phyloP scores from a whole-genome alignment of 30 jellyfish, hydroid and myxozoan species.

The Nemopilema nomurai region DNA sequence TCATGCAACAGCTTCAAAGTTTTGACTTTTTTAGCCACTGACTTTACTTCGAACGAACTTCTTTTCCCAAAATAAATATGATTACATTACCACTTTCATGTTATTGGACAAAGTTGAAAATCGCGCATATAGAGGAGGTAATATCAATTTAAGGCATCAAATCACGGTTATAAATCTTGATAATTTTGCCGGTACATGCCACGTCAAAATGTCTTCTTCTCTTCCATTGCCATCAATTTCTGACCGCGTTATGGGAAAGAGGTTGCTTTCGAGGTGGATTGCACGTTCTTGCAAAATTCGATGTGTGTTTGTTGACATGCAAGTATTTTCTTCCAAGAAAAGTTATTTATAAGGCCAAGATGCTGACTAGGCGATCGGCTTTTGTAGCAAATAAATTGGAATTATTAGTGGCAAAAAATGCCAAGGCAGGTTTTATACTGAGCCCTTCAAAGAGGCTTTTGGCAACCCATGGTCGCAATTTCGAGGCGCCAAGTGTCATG shows the following conservation, averaged over 20 bases:
- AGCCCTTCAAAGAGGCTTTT: neutral
- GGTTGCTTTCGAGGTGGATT: neutral
- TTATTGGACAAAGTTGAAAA: too few relatives aligned
- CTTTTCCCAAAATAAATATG: too few relatives aligned
- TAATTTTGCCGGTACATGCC: neutral
- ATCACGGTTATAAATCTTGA: neutral
- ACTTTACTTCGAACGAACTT: too few relatives aligned
- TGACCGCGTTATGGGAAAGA: conserved; percentile 21
- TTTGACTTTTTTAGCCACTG: conserved; percentile 11
- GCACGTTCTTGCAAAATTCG: neutral
- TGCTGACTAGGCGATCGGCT: neutral
- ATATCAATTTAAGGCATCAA: too few relatives aligned
- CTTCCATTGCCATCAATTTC: too few relatives aligned
- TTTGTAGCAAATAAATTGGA: neutral
- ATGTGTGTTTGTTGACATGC: neutral
- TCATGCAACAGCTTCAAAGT: conserved; percentile 9
- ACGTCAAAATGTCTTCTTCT: neutral
- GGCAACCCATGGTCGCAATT: neutral
- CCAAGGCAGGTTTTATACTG: neutral
- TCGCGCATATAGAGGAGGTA: too few relatives aligned
- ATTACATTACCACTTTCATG: too few relatives aligned
- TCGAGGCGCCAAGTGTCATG: conserved; percentile 25
- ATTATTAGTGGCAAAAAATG: neutral
- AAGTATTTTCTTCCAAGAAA: neutral
- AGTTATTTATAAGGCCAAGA: neutral